Base-by-base conservation (phyloP, 2,888 invertebrate genomes). In the Deroplatys truncata region DNA sequence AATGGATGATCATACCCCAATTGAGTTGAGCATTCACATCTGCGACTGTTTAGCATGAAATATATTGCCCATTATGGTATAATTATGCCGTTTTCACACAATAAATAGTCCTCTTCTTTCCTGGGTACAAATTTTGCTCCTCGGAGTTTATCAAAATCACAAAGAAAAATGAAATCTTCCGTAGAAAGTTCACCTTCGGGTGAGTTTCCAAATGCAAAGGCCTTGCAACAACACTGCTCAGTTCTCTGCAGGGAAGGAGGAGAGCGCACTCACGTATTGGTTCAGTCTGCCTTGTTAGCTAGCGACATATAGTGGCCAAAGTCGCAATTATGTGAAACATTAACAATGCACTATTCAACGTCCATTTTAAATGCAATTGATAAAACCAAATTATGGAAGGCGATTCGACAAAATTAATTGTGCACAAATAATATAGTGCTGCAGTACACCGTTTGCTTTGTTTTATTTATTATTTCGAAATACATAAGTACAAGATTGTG, bases 1-100 rank as follows among this genome's bases (percentile, higher is more conserved):
- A 90, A 90, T 90, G 90, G 90, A 72, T 90, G 89, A 88, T 90
- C 90, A 49, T 90, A 89, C 89, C 90, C 90, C 90, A 90, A 90
- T 89, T 88, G 88, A 88, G 90, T 84, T 89, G 72, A 82, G 86
- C 86, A 84, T 90, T 90, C 88, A 90, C 88, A 90, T 90, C 72
- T 90, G 86, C 83, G 88, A 84, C 86, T 82, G 85, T 84, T 86
- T 88, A 90, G 28, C 84, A 82, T 28, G 72, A 8, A 56, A 29
- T 86, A 90, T 90, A 43, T 28, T 88, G 49, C 28, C 43, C 56
- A 43, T 82, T 20, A 15, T n/a, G 28, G 43, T 16, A 28, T 82
- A 35, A 13, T 85, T 89, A 25, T 85, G 82, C 31, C 82, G 82
- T 85, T 84, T 85, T 35, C 43, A 43, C 87, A 31, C 43, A n/a